Conservation (phyloP, 2,113 vertebrate genomes). For the Oncorhynchus kisutch region DNA sequence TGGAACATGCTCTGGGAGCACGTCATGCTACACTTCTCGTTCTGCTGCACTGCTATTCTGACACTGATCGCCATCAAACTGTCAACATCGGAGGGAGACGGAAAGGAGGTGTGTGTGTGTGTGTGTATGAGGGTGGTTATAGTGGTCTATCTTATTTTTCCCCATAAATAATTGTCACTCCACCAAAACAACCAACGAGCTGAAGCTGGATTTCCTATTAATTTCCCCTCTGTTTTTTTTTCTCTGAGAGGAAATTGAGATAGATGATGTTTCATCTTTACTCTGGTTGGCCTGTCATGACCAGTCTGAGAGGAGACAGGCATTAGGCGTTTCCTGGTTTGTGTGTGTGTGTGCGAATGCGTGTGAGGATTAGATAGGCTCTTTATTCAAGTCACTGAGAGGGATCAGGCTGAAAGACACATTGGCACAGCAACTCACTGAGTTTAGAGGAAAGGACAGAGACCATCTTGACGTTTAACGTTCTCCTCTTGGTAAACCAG, state of each 20-base stretch:
- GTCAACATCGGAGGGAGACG: slow-evolving; percentile 56
- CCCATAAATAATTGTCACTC: slow-evolving; percentile 66
- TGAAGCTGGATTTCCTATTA: slow-evolving; percentile 56
- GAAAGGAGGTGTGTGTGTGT: slow-evolving; percentile 10
- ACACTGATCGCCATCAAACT: slow-evolving; percentile 69
- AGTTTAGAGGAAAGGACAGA: slow-evolving; percentile 3
- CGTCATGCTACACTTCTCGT: slow-evolving; percentile 64
- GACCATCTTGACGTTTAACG: slow-evolving; percentile 18
- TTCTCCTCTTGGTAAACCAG: not conserved
- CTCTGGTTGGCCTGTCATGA: not conserved
- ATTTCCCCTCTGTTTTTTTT: slow-evolving; percentile 49
- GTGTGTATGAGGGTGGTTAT: not conserved
- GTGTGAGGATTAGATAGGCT: slow-evolving; percentile 31
- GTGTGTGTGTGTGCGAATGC: no score
- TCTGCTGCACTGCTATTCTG: slow-evolving; percentile 66
- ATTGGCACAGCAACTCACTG: slow-evolving; percentile 22
- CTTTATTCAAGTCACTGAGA: slow-evolving; percentile 31
- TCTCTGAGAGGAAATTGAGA: slow-evolving; percentile 57
- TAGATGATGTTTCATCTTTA: slow-evolving; percentile 48
- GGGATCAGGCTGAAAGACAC: slow-evolving; percentile 30
- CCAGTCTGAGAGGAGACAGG: slow-evolving; percentile 8
- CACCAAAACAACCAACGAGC: slow-evolving; percentile 45
- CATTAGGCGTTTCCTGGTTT: slow-evolving; percentile 18
- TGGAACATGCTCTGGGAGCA: slow-evolving; percentile 61
- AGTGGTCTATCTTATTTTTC: slow-evolving; percentile 36